Base-by-base conservation (phyloP, 1,140 invertebrate genomes). In the Leucophenga varia region DNA sequence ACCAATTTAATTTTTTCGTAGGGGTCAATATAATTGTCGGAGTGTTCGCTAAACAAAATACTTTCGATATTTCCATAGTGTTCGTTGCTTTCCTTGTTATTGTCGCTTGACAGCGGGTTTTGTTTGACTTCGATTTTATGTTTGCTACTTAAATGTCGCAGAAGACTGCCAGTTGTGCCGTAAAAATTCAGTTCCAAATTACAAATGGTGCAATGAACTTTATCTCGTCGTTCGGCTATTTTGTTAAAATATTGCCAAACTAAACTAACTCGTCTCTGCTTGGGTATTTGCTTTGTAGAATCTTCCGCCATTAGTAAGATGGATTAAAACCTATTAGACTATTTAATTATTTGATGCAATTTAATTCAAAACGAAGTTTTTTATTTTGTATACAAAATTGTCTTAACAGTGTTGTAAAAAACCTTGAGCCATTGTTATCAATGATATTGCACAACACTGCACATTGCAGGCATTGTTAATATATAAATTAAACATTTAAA, bases 191-290 rank as follows among this genome's bases (percentile, higher is more conserved):
- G 49, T 37, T 52, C 39, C 19, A 46, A 43, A 1, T n/a, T 12
- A 46, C 49, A 52, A 0, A 52, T 7, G 16, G 31, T 32, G 17
- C 49, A 52, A 1, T 43, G 38, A 3, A 52, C 49, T n/a, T 43
- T 30, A n/a, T 37, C n/a, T 21, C 39, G 17, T 10, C 31, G 13
- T 7, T n/a, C n/a, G n/a, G n/a, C n/a, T n/a, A 52, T 16, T 35
- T 52, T 52, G 13, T 52, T 43, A 41, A 52, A 52, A 10, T 47
- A 52, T 8, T 35, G 20, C 49, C 49, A 52, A 3, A 52, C 49
- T 12, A 46, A 21, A 36, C 49, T 52, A 4, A 47, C 44, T 19
- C 10, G 22, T 25, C 22, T 5, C n/a, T n/a, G n/a, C n/a, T n/a
- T n/a, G n/a, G n/a, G n/a, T n/a, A n/a, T n/a, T n/a, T n/a, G n/a